Conservation (phyloP, 30 jellyfish, hydroid and myxozoan genomes). For the Chrysaora quinquecirrha region DNA sequence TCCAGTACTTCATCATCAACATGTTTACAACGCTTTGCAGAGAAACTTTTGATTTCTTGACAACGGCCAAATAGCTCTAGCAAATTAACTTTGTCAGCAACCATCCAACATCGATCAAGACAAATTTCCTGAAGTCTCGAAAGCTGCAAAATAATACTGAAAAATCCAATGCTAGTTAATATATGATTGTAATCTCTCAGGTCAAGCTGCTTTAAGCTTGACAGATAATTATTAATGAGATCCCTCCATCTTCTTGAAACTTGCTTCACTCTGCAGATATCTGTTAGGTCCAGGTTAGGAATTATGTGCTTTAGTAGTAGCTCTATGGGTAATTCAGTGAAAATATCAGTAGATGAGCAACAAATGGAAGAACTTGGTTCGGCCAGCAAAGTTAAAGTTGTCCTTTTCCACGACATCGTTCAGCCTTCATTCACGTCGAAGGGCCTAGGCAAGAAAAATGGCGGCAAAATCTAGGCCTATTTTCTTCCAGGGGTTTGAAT, state of each 20-base stretch:
- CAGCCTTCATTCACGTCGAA: too few relatives aligned
- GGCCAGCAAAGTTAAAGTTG: too few relatives aligned
- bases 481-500: too few relatives aligned
- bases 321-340: conserved; percentile 28
- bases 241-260: conserved; percentile 36
- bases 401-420: too few relatives aligned
- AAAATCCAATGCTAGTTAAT: conserved; percentile 39
- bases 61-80: conserved; percentile 19
- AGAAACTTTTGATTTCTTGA: conserved; percentile 11
- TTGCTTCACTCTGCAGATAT: conserved; percentile 45
- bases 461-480: too few relatives aligned
- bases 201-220: conserved; percentile 33
- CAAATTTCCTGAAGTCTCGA: conserved; percentile 36
- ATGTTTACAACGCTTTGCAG: conserved; percentile 64
- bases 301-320: conserved; percentile 26
- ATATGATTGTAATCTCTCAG: conserved; percentile 22
- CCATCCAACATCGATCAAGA: conserved; percentile 65
- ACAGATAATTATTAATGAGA: conserved; percentile 3
- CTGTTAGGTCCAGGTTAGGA: conserved; percentile 47
- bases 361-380: too few relatives aligned
- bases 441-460: too few relatives aligned
- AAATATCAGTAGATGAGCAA: conserved; percentile 8
- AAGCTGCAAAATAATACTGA: conserved; percentile 17
- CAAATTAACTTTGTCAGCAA: conserved; percentile 26
- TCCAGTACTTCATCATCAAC: conserved; percentile 67